Conservation (phyloP, 2,888 invertebrate species). For the Carabus problematicus region DNA sequence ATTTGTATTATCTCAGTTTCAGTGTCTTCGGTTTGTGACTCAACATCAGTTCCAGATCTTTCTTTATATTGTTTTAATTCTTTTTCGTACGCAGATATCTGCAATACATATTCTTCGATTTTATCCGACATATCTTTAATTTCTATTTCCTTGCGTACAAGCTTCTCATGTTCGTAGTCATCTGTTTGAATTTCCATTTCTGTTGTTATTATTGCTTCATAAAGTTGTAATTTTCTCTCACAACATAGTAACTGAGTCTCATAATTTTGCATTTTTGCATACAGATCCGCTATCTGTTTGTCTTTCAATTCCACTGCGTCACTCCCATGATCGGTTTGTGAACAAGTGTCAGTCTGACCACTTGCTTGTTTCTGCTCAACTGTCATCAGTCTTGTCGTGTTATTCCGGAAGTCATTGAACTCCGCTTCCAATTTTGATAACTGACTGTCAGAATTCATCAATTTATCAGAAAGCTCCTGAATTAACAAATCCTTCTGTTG, state of each 20-base stretch:
- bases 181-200: neutral
- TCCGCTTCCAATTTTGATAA: constrained; percentile 2
- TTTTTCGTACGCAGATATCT: no score
- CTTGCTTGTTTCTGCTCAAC: neutral
- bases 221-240: neutral
- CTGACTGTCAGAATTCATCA: neutral
- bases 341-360: neutral
- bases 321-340: neutral
- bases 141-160: constrained; percentile 59
- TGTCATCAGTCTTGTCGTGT: neutral
- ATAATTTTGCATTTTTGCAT: neutral
- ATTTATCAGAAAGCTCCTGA: neutral
- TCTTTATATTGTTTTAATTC: no score
- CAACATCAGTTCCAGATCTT: no score
- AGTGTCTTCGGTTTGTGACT: no score
- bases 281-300: neutral
- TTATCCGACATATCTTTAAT: constrained; percentile 51
- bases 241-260: neutral
- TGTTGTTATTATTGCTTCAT: neutral
- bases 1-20: no score
- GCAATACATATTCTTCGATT: no score
- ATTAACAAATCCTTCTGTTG: constrained; percentile 1
- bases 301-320: neutral
- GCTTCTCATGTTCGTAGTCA: constrained; percentile 48
- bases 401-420: neutral